These are phyloP conservation scores for Xyliphius kryptos DNA, from an alignment of 2,113 vertebrate genomes.

Conservation along the genomic window DNA sequence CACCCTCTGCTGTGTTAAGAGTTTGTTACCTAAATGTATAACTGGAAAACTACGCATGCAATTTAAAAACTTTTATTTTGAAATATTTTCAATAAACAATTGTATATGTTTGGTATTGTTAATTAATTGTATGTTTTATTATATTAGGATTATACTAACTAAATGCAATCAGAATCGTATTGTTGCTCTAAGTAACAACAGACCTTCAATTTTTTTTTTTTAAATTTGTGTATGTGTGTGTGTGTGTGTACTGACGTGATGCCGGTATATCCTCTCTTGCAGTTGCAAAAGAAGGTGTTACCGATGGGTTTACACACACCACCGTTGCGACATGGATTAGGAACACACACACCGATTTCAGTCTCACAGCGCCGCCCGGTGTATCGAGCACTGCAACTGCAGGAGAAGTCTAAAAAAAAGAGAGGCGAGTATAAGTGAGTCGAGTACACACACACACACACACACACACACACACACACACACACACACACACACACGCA, in stretches of 20 bases:
- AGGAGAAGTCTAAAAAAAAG: conserved; percentile 77
- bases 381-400: conserved; percentile 82
- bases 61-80: no score
- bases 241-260: conserved; percentile 74
- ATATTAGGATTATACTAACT: no score
- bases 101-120: no score
- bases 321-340: conserved; percentile 86
- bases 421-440: conserved; percentile 8
- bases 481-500: conserved; percentile 7
- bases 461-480: conserved; percentile 4
- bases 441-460: not conserved
- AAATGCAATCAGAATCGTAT: no score
- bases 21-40: no score
- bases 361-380: conserved; percentile 90
- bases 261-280: conserved; percentile 83
- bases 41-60: no score
- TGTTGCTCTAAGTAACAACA: no score
- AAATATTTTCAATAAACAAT: no score
- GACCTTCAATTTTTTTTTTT: no score
- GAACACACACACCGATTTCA: conserved; percentile 87
- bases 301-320: conserved; percentile 85
- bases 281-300: conserved; percentile 87
- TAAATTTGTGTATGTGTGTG: no score
- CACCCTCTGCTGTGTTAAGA: no score
- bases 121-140: no score